Percentiles rank a stretch among this genome's conserved stretches.
phyloP scores from a whole-genome alignment of 2,888 invertebrate genomes.

The Prosopocoilus inquinatus region DNA sequence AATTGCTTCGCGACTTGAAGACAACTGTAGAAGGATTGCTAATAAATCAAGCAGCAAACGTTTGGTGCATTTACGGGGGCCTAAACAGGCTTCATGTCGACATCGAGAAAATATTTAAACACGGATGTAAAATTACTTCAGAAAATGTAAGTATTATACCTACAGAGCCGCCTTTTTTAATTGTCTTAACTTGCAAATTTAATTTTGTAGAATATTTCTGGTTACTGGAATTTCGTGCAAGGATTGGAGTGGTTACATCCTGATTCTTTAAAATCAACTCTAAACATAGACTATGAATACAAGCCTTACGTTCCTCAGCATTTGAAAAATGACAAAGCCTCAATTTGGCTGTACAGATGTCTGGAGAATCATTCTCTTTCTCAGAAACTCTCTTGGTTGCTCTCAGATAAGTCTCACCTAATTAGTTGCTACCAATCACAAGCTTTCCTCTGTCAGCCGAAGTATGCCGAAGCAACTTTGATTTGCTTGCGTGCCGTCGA shows the following conservation, averaged over 20 bases:
- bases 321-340: conserved; percentile 53
- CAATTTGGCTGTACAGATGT: conserved; percentile 56
- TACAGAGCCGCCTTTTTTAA: conserved; percentile 5
- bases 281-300: conserved; percentile 49
- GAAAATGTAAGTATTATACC: conserved; percentile 48
- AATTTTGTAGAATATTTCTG: conserved; percentile 52
- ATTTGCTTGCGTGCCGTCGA: conserved; percentile 65
- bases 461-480: conserved; percentile 60
- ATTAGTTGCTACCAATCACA: conserved; percentile 57
- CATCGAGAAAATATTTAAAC: conserved; percentile 58
- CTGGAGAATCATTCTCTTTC: conserved; percentile 59
- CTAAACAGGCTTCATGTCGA: conserved; percentile 56
- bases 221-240: conserved; percentile 59
- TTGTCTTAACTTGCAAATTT: neutral
- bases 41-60: conserved; percentile 56
- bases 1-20: conserved; percentile 55
- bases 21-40: conserved; percentile 59
- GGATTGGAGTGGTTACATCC: conserved; percentile 62
- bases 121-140: conserved; percentile 53
- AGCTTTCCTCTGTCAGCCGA: conserved; percentile 61
- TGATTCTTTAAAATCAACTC: conserved; percentile 54
- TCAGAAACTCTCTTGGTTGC: conserved; percentile 60
- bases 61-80: conserved; percentile 62
- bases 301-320: conserved; percentile 49
- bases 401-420: conserved; percentile 62